Evolutionary conservation across 2,888 invertebrate species (phyloP), one percentile per base, ranked within the genome.

Genomic region (Plemyria rubiginata): DNA sequence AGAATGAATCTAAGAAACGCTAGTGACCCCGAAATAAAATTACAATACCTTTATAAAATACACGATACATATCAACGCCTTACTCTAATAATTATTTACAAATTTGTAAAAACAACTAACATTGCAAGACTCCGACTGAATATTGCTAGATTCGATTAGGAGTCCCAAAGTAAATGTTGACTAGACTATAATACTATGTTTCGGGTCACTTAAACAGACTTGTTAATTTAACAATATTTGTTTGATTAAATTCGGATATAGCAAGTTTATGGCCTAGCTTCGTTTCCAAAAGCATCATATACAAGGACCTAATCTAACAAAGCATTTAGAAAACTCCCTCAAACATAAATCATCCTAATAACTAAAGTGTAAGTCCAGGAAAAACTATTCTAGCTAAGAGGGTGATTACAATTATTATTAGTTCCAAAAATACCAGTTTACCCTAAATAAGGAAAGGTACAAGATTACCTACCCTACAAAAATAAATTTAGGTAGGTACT

Each of bases 11-110:
- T 71, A 67, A 54, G 48, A 54, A 63, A 62, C 52, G 55, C 70
- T 68, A 67, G 51, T 63, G 52, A 67, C 67, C 69, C 67, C 69
- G 51, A 63, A 66, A 61, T 15, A 54, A 60, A 54, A 51, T 60
- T 60, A 65, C 55, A 62, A 36, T 59, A 66, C 62, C 43, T 64
- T 61, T 57, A 66, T 68, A 65, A 60, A 71, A 62, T 69, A 69
- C 68, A 64, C 55, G 62, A 68, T 64, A 70, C 55, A 61, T 69
- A 71, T 69, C 71, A 69, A 67, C 68, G 65, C 28, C 67, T 70
- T 71, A 70, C 62, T 36, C 67, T 70, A 70, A n/a, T n/a, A n/a
- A 54, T 62, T 70, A 71, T 71, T 52, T 71, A 70, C 70, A 71
- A 49, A 32, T 55, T 53, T 59, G 56, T 54, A 58, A 65, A 61